Evolutionary conservation across 2,113 vertebrate species (phyloP).

Genomic region (Tylochromis polylepis): DNA sequence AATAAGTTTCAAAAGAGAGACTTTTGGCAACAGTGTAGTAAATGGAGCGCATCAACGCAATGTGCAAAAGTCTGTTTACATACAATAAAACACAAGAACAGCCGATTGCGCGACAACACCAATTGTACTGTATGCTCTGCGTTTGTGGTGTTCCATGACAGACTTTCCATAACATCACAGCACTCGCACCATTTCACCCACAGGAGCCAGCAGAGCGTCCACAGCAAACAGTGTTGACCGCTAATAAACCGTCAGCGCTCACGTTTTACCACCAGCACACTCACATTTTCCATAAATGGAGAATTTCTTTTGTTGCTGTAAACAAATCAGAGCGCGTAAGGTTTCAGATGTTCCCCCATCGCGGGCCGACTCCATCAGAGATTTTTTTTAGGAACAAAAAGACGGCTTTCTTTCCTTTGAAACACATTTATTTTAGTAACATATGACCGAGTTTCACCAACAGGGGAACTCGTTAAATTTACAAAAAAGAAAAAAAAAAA

Average conservation of each 20-base stretch:
- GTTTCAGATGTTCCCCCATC: neutral
- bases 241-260: slow-evolving; percentile 13
- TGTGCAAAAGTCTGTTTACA: slow-evolving; percentile 1
- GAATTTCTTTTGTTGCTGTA: neutral
- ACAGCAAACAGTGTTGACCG: slow-evolving; percentile 5
- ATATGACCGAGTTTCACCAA: neutral
- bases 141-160: neutral
- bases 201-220: neutral
- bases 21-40: neutral
- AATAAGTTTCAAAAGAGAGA: neutral
- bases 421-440: neutral
- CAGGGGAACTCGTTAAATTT: no score
- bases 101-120: neutral
- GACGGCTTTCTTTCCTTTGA: neutral
- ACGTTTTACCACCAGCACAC: neutral
- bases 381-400: neutral
- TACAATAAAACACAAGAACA: neutral
- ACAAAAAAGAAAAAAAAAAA: no score
- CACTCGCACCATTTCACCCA: neutral
- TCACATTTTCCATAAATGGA: slow-evolving; percentile 23
- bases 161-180: neutral
- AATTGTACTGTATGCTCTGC: neutral
- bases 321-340: neutral
- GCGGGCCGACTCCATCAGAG: neutral
- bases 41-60: neutral